Conservation (phyloP, 1,140 invertebrate species). For the Goniozus legneri region DNA sequence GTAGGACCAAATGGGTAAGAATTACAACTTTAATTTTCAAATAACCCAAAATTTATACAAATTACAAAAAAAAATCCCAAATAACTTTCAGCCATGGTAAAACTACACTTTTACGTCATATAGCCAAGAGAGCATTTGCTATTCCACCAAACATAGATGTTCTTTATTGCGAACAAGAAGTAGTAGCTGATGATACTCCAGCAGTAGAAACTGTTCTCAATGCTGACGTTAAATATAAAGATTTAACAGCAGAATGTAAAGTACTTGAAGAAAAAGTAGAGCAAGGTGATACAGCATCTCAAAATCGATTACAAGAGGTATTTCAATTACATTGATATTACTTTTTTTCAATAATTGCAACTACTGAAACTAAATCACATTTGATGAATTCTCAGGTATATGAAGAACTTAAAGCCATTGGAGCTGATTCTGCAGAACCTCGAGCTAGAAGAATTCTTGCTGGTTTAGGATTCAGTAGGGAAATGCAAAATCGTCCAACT, state of each 20-base stretch:
- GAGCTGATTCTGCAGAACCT: conserved; percentile 95
- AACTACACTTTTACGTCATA: conserved; percentile 94
- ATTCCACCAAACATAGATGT: conserved; percentile 98
- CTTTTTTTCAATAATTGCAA: conserved; percentile 1
- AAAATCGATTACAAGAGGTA: conserved; percentile 82
- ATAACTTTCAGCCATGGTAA: conserved; percentile 81
- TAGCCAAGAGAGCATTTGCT: conserved; percentile 81
- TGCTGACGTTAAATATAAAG: conserved; percentile 84
- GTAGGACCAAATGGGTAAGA: conserved; percentile 95
- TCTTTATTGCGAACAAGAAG: conserved; percentile 98
- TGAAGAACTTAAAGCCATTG: conserved; percentile 92
- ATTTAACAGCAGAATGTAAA: conserved; percentile 79
- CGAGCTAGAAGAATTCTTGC: conserved; percentile 91
- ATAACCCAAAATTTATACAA: conserved; percentile 9
- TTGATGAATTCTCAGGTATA: conserved; percentile 65
- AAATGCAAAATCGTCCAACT: conserved; percentile 92
- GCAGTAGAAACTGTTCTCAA: conserved; percentile 92
- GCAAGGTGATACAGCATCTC: conserved; percentile 66
- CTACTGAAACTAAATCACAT: conserved; percentile 1
- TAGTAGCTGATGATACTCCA: conserved; percentile 86
- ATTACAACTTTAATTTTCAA: conserved; percentile 1
- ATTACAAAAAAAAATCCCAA: conserved; percentile 7
- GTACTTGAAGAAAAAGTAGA: conserved; percentile 73
- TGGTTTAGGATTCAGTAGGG: conserved; percentile 91
- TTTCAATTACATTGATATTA: conserved; percentile 9